Evolutionary conservation across 2,797 vertebrate genomes (phyloP).

Genomic region (Bradypus variegatus): DNA sequence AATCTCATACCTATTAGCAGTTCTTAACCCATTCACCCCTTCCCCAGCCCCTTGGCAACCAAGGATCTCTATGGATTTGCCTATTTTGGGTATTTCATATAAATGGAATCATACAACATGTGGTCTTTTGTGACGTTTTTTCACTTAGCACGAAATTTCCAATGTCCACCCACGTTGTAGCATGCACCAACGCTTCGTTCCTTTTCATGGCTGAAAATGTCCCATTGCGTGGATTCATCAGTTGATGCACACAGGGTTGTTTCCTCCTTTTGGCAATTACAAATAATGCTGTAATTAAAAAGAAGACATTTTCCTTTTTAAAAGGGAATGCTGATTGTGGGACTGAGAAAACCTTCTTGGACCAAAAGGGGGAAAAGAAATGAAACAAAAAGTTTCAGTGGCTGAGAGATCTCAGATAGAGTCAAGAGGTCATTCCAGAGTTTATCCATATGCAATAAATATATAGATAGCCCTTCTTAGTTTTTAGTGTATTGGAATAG

Average conservation of each 20-base stretch:
- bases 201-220: not conserved
- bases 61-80: not conserved
- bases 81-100: not conserved
- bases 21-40: not conserved
- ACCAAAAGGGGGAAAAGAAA: too few species aligned
- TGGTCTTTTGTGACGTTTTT: not conserved
- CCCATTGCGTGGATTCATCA: not conserved
- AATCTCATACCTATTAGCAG: too few species aligned
- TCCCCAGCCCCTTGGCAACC: not conserved
- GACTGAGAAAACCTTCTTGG: too few species aligned
- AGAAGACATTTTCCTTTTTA: not conserved
- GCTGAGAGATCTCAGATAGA: too few species aligned
- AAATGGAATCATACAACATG: not conserved
- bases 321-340: not conserved
- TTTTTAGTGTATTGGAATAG: too few species aligned
- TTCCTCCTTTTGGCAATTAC: not conserved
- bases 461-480: too few species aligned
- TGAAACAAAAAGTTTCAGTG: too few species aligned
- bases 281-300: not conserved
- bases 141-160: too few species aligned
- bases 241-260: not conserved
- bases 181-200: not conserved
- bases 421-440: too few species aligned
- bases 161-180: too few species aligned
- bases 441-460: too few species aligned